Evolutionary conservation across 2,797 vertebrate species (phyloP), one percentile per base, ranked within the genome.

Genomic region (Propithecus deckenii): DNA sequence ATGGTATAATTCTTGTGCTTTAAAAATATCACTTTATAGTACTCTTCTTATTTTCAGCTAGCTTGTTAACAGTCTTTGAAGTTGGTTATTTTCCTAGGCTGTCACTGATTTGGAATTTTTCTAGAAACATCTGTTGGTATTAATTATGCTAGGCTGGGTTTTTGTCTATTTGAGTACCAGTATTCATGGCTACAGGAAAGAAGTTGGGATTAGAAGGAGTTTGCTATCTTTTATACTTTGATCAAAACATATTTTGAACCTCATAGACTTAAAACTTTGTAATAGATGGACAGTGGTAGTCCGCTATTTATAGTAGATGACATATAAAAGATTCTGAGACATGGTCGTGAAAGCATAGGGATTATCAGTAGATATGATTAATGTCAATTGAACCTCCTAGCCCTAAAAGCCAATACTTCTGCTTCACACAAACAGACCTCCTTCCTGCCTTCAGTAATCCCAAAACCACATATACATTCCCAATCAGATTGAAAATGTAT

Each of bases 1-100:
- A 71, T 93, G 88, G 32, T 93, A n/a, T 87, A 92, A 2, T 95
- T 91, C 89, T 98, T 97, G 28, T 90, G 17, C 46, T 65, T 32
- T n/a, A 13, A 28, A 18, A 86, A 84, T 69, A 50, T 86, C 50
- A 72, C 95, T 96, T 94, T 67, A 75, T 55, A 94, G 76, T 96
- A 78, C 67, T 97, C 87, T 0, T 98, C 91, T 97, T 97, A 92
- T 98, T 97, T 98, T 96, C 91, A 96, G 32, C 59, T 96, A 96
- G 46, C 96, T 97, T 98, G 48, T 43, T 97, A 88, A 94, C 67
- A 97, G 87, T 46, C 86, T 97, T 97, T 95, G 92, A 94, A 81
- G 87, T 65, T 87, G 30, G 15, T 94, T 98, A 43, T 32, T 97
- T 98, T 52, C 83, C 88, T 96, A 65, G 94, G 30, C n/a, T 97